A percentile compares a stretch with the other conserved stretches of the same genome.
Conservation (phyloP, 2,113 vertebrate species). For the Sturnira hondurensis region DNA sequence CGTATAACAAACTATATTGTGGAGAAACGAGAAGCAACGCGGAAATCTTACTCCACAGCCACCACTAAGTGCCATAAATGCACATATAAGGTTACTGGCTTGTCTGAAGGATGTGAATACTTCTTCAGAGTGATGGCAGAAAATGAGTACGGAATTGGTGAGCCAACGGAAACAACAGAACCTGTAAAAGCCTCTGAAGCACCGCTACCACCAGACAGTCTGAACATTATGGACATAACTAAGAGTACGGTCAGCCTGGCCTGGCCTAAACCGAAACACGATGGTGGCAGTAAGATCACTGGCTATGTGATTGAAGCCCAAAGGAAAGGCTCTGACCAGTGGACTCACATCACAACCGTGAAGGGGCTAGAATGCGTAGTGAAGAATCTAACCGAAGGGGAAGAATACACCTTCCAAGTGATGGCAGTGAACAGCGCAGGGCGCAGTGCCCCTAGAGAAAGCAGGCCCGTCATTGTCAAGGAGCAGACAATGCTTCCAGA, state of each 20-base stretch:
- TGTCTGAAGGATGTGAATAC: conserved; percentile 96
- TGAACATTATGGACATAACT: conserved; percentile 94
- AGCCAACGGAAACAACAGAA: conserved; percentile 92
- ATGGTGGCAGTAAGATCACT: conserved; percentile 95
- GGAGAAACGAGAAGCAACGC: conserved; percentile 96
- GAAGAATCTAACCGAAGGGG: conserved; percentile 95
- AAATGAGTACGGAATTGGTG: conserved; percentile 97
- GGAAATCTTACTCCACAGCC: conserved; percentile 93
- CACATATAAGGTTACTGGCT: conserved; percentile 87
- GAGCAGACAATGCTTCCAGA: conserved; percentile 92
- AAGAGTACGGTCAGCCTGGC: conserved; percentile 91
- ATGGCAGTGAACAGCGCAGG: conserved; percentile 97
- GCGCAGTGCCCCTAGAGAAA: conserved; percentile 92
- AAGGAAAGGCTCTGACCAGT: conserved; percentile 94
- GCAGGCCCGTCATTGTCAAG: conserved; percentile 90
- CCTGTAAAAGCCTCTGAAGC: conserved; percentile 94
- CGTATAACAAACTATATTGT: conserved; percentile 97
- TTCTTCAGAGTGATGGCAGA: conserved; percentile 97
- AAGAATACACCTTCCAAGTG: conserved; percentile 95
- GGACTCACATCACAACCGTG: conserved; percentile 92
- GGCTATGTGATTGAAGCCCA: conserved; percentile 97
- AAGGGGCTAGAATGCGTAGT: conserved; percentile 91
- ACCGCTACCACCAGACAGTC: conserved; percentile 91
- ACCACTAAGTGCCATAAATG: conserved; percentile 92
- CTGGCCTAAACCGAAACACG: conserved; percentile 97